Evolutionary conservation across 2,113 vertebrate genomes (phyloP).

Genomic region (Nematolebias whitei): DNA sequence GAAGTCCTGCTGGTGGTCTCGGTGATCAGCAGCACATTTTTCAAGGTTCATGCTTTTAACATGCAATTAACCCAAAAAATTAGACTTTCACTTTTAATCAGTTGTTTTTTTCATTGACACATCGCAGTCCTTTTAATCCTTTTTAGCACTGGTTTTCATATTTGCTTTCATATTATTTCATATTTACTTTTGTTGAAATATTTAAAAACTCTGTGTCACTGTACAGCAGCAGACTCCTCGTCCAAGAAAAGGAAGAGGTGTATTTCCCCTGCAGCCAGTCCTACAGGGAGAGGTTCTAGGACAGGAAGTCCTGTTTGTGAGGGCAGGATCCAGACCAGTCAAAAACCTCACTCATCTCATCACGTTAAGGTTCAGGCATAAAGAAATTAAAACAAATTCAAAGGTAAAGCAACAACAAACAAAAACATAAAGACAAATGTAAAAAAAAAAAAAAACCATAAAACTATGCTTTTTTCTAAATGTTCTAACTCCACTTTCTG

Average conservation of each 20-base stretch:
- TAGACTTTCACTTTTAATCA: not conserved
- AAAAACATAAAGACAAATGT: not conserved
- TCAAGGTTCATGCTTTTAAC: constrained; percentile 50
- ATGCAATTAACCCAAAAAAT: not conserved
- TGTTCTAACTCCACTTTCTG: not conserved
- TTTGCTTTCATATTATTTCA: not conserved
- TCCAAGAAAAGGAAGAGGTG: accelerated
- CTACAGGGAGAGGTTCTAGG: constrained; percentile 8
- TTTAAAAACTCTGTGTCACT: not conserved
- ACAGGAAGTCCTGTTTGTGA: constrained; percentile 80
- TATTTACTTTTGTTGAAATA: not conserved
- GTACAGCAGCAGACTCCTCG: constrained; percentile 11
- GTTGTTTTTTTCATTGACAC: no score
- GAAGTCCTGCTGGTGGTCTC: constrained; percentile 40
- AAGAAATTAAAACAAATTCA: no score
- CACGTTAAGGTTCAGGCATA: constrained; percentile 80
- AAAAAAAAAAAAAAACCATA: no score
- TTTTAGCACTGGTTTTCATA: constrained; percentile 14
- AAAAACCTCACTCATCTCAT: constrained; percentile 82
- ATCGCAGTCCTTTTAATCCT: no score
- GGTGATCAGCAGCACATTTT: constrained; percentile 57
- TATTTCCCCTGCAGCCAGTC: not conserved
- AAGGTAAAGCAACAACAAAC: constrained; percentile 69
- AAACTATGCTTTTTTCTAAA: no score
- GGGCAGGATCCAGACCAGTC: constrained; percentile 70